Conservation (phyloP, 2,797 vertebrate species). For the Malacoraja senta region DNA sequence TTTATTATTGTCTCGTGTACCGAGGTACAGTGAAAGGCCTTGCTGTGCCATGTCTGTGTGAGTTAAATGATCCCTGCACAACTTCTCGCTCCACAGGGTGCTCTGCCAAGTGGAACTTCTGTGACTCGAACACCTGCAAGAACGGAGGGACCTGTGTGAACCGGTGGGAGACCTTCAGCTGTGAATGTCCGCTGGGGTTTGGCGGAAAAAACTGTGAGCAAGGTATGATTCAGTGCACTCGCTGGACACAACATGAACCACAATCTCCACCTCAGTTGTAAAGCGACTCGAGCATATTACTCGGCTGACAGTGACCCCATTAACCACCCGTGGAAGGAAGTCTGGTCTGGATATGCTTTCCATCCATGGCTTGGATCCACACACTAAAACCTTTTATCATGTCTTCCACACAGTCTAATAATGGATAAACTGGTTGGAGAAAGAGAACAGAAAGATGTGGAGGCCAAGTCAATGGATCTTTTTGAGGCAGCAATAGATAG, state of each 20-base stretch:
- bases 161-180: constrained; percentile 82
- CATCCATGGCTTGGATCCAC: neutral
- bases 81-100: constrained; percentile 61
- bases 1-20: too few relatives aligned
- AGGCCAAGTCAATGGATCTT: too few relatives aligned
- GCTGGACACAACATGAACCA: neutral
- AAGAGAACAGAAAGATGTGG: neutral
- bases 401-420: neutral
- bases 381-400: neutral
- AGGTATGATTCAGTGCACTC: constrained; percentile 56
- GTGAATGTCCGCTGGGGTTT: constrained; percentile 79
- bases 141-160: constrained; percentile 83
- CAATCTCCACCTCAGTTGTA: neutral
- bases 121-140: constrained; percentile 71
- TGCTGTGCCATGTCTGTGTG: neutral
- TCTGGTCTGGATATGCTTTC: neutral
- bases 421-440: neutral
- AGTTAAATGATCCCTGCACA: neutral
- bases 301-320: neutral
- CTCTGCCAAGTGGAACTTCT: constrained; percentile 78
- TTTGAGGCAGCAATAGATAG: too few relatives aligned
- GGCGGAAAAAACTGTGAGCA: constrained; percentile 82
- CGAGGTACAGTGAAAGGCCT: too few relatives aligned
- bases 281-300: neutral
- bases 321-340: neutral